These are phyloP conservation scores for Oegoconia quadripuncta DNA, from an alignment of 2,888 invertebrate genomes.

Conservation along the genomic window DNA sequence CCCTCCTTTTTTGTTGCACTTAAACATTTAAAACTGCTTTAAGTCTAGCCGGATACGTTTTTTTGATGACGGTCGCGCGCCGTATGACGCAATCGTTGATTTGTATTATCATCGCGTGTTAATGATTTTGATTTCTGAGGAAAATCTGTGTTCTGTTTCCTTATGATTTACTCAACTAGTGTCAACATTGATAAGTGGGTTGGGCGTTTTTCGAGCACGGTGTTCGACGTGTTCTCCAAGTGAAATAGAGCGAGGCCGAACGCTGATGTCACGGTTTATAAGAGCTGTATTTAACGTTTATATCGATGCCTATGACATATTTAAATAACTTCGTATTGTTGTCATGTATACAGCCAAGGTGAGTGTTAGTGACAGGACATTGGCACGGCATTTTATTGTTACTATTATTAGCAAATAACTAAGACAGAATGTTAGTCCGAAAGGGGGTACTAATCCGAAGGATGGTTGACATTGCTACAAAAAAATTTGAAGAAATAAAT, in stretches of 20 bases:
- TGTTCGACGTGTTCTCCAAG: neutral
- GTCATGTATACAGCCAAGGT: slow-evolving; percentile 9
- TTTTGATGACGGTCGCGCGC: slow-evolving; percentile 48
- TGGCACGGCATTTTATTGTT: slow-evolving; percentile 8
- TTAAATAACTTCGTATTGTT: neutral
- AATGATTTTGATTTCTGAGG: slow-evolving; percentile 33
- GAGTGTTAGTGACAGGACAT: slow-evolving; percentile 6
- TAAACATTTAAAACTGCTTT: slow-evolving; percentile 46
- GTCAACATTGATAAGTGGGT: neutral
- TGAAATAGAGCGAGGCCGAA: slow-evolving; percentile 6
- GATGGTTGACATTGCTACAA: too few species aligned
- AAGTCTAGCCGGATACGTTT: slow-evolving; percentile 60
- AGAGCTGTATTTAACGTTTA: neutral
- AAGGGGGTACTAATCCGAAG: too few species aligned
- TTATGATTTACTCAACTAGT: neutral
- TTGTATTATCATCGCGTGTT: slow-evolving; percentile 47
- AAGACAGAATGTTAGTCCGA: too few species aligned
- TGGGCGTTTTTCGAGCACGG: neutral
- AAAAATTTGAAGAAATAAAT: too few species aligned
- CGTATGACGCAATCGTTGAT: slow-evolving; percentile 54
- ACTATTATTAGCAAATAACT: too few species aligned
- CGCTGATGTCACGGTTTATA: neutral
- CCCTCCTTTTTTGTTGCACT: slow-evolving; percentile 36
- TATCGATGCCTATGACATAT: neutral
- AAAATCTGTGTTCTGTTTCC: slow-evolving; percentile 20